A percentile compares a stretch with the other conserved stretches of the same genome.
Evolutionary conservation across 1,140 invertebrate species (phyloP).

Genomic region (Metopolophium dirhodum): DNA sequence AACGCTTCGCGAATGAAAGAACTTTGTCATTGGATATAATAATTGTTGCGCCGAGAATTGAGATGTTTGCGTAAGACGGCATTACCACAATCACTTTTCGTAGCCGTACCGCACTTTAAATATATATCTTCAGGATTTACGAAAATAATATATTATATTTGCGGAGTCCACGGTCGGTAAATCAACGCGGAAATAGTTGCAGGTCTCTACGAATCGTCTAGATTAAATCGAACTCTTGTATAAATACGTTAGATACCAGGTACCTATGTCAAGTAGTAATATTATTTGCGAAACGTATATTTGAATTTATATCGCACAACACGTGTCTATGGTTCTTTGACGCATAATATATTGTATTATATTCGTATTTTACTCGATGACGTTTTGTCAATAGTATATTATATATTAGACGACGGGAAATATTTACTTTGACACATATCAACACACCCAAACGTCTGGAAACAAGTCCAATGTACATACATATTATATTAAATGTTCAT

Average conservation of each 20-base stretch:
- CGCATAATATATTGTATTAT: not conserved
- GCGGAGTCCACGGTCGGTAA: not conserved
- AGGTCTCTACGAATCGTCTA: not conserved
- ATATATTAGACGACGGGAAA: not conserved
- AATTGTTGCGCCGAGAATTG: not conserved
- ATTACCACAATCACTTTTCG: not conserved
- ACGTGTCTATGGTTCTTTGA: not conserved
- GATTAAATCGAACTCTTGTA: not conserved
- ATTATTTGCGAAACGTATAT: not conserved
- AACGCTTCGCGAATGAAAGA: not conserved
- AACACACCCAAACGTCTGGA: not conserved
- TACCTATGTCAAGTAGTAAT: not conserved
- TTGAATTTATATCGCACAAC: not conserved
- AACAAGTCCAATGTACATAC: not conserved
- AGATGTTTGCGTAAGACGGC: not conserved
- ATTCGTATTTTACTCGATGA: not conserved
- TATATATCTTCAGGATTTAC: not conserved
- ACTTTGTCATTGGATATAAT: not conserved
- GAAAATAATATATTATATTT: not conserved
- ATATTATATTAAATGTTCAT: not conserved
- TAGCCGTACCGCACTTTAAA: not conserved
- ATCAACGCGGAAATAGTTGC: not conserved
- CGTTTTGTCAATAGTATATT: not conserved
- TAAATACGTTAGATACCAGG: not conserved
- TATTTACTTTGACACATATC: slow-evolving; percentile 16